Percentiles rank a stretch among this genome's conserved stretches.
phyloP scores from a whole-genome alignment of 1,140 invertebrate species.

The Zaprionus tsacasi region DNA sequence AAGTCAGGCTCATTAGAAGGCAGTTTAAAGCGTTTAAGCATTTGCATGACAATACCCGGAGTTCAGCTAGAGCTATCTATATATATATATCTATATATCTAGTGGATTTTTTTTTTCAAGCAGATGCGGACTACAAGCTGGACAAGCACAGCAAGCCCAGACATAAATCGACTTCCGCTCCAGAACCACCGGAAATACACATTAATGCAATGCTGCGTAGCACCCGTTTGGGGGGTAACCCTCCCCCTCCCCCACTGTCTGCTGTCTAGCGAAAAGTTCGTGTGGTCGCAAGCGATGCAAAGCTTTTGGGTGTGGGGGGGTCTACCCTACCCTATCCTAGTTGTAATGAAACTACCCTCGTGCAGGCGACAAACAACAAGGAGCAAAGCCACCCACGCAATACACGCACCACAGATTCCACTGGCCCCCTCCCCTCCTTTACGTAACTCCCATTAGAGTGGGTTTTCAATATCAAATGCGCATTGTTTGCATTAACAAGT shows the following conservation, averaged over 20 bases:
- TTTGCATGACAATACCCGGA: constrained; percentile 48
- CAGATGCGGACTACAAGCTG: constrained; percentile 42
- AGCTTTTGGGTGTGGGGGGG: constrained; percentile 45
- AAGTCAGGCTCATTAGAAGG: constrained; percentile 50
- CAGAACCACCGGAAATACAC: constrained; percentile 68
- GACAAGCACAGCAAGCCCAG: constrained; percentile 23
- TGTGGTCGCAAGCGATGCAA: constrained; percentile 65
- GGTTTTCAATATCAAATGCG: constrained; percentile 78
- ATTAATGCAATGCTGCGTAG: constrained; percentile 75
- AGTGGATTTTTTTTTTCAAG: not conserved
- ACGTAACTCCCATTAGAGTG: not conserved
- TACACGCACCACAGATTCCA: not conserved
- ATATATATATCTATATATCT: not conserved
- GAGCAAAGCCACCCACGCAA: constrained; percentile 21
- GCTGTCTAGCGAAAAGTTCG: constrained; percentile 33
- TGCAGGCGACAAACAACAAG: constrained; percentile 29
- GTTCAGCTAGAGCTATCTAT: not conserved
- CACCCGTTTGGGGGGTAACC: not conserved
- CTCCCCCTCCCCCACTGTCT: not conserved
- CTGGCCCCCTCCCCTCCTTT: not conserved
- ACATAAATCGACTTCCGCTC: constrained; percentile 69
- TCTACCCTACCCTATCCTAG: not conserved
- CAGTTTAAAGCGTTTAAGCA: constrained; percentile 61
- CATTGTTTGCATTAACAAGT: constrained; percentile 83
- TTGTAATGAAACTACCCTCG: constrained; percentile 57